Percentiles rank a stretch among this genome's conserved stretches.
Conservation (phyloP, 1,140 invertebrate species). For the Hycleus cichorii region DNA sequence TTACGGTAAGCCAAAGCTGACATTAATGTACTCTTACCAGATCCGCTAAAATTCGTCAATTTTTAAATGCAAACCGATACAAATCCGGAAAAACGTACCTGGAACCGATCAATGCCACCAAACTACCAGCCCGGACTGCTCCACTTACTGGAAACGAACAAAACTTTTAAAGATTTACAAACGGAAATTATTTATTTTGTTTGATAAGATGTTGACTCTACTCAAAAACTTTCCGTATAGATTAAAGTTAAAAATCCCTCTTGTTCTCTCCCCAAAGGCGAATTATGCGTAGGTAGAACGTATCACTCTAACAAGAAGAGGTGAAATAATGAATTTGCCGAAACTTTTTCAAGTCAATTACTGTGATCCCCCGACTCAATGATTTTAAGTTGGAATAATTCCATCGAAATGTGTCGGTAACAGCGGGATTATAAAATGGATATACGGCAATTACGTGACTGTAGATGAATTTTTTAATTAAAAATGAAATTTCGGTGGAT, state of each 20-base stretch:
- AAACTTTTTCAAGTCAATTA: too few species aligned
- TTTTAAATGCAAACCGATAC: not conserved
- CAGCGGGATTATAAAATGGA: too few species aligned
- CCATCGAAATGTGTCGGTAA: too few species aligned
- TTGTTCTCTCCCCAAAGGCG: not conserved
- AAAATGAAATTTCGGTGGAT: slow-evolving; percentile 3
- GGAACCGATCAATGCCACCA: slow-evolving; percentile 86
- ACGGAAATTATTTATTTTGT: too few species aligned
- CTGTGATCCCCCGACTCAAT: too few species aligned
- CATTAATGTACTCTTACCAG: slow-evolving; percentile 94
- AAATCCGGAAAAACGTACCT: slow-evolving; percentile 49
- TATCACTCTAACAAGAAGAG: too few species aligned
- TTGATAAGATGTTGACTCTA: not conserved
- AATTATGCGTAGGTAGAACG: too few species aligned
- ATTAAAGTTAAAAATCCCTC: slow-evolving; percentile 20
- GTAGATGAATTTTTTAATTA: not conserved
- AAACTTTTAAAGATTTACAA: not conserved
- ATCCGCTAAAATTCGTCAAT: slow-evolving; percentile 58
- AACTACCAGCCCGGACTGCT: slow-evolving; percentile 70
- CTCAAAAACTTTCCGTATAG: not conserved
- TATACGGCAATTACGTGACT: too few species aligned
- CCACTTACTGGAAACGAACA: slow-evolving; percentile 51
- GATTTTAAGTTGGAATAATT: too few species aligned
- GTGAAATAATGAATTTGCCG: too few species aligned
- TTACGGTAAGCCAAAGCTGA: slow-evolving; percentile 74